A percentile compares a stretch with the other conserved stretches of the same genome.
Conservation (phyloP, 1,140 invertebrate species). For the Amphibalanus amphitrite region DNA sequence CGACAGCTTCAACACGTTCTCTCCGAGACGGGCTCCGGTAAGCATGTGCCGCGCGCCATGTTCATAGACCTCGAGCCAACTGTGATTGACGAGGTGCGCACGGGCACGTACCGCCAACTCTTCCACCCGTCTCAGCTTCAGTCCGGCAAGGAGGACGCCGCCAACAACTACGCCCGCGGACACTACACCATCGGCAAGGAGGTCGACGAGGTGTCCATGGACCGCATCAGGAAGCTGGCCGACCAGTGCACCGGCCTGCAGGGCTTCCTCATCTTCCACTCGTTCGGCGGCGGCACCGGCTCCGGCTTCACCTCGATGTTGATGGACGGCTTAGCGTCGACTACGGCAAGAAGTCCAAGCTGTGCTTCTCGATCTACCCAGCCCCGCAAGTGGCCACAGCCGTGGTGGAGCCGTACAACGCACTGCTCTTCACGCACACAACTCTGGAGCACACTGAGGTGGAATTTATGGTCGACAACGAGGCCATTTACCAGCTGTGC, state of each 20-base stretch:
- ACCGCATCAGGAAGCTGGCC: conserved; percentile 40
- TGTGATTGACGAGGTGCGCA: conserved; percentile 66
- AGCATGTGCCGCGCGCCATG: conserved; percentile 29
- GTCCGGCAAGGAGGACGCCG: conserved; percentile 46
- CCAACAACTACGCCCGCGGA: conserved; percentile 57
- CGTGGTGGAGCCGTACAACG: conserved; percentile 49
- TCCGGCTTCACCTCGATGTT: conserved; percentile 35
- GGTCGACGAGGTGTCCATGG: conserved; percentile 32
- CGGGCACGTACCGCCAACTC: conserved; percentile 61
- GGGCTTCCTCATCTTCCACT: conserved; percentile 39
- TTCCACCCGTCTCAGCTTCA: conserved; percentile 74
- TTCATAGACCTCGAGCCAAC: conserved; percentile 77
- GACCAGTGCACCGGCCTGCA: conserved; percentile 64
- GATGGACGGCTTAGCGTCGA: conserved; percentile 34
- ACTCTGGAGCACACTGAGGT: conserved; percentile 48
- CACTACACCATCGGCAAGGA: conserved; percentile 42
- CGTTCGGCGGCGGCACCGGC: conserved; percentile 35
- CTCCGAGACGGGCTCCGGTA: conserved; percentile 25
- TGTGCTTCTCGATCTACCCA: conserved; percentile 39
- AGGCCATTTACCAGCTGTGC: conserved; percentile 53
- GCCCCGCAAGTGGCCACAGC: conserved; percentile 37
- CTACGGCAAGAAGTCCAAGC: conserved; percentile 38
- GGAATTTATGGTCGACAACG: conserved; percentile 50
- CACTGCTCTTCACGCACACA: conserved; percentile 45
- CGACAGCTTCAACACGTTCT: conserved; percentile 35